A percentile compares a stretch with the other conserved stretches of the same genome.
phyloP scores from a whole-genome alignment of 2,888 invertebrate species.

The Tholera decimalis region DNA sequence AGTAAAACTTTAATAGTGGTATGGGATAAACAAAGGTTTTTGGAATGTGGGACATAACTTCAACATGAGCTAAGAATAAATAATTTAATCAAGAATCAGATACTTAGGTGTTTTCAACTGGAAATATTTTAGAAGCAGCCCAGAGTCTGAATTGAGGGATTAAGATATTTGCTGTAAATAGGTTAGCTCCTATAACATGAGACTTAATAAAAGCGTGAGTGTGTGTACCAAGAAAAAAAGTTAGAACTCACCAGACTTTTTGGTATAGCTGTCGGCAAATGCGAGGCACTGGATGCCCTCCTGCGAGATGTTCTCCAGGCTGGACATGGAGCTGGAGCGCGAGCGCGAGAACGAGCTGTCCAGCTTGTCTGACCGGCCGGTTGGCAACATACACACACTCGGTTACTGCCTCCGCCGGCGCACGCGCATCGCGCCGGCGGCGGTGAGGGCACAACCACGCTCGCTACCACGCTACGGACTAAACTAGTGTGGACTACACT shows the following conservation, averaged over 20 bases:
- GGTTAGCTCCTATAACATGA: background rate
- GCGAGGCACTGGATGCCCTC: slow-evolving; percentile 99
- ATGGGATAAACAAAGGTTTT: too few species aligned
- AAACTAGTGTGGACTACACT: slow-evolving; percentile 8
- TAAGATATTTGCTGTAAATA: background rate
- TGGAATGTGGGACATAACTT: too few species aligned
- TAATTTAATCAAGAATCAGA: too few species aligned
- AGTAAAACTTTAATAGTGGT: too few species aligned
- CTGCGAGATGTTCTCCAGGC: slow-evolving; percentile 98
- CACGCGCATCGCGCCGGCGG: slow-evolving; percentile 39
- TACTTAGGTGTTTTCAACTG: background rate
- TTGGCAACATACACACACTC: slow-evolving; percentile 80
- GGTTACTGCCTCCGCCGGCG: slow-evolving; percentile 77
- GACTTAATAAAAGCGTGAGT: background rate
- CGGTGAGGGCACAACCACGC: slow-evolving; percentile 26
- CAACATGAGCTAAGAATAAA: too few species aligned
- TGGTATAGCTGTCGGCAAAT: slow-evolving; percentile 98
- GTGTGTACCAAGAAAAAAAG: background rate
- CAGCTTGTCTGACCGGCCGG: slow-evolving; percentile 97
- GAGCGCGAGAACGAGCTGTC: slow-evolving; percentile 99
- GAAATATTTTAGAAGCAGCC: background rate
- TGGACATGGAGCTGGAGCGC: slow-evolving; percentile 99
- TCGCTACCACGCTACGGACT: slow-evolving; percentile 28
- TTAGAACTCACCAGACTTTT: slow-evolving; percentile 96
- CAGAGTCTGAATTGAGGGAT: background rate